Conservation (phyloP, 2,888 invertebrate species). For the Drosophila mimica region DNA sequence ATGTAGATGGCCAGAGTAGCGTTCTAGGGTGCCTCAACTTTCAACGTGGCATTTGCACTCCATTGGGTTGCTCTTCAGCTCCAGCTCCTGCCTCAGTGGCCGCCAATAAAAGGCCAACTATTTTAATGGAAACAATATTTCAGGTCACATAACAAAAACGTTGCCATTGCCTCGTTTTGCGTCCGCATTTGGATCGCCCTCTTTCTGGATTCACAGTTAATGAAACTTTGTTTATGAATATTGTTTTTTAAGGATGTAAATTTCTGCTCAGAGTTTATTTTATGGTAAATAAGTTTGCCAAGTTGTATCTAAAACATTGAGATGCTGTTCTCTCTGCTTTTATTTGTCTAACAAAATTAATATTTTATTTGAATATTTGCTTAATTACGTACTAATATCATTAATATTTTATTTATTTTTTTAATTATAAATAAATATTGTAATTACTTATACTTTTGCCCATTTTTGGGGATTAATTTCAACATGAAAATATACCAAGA, state of each 20-base stretch:
- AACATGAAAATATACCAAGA: not conserved
- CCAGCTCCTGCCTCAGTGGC: conserved; percentile 13
- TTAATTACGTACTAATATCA: not conserved
- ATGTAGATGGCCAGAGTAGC: conserved; percentile 20
- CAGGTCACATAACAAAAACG: conserved; percentile 41
- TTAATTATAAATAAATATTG: not conserved
- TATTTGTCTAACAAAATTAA: not conserved
- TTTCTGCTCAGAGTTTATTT: conserved; percentile 14
- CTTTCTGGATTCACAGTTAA: conserved; percentile 53
- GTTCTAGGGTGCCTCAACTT: conserved; percentile 57
- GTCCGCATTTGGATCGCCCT: conserved; percentile 7
- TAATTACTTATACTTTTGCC: not conserved
- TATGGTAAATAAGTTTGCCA: conserved; percentile 1
- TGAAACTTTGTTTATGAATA: conserved; percentile 80
- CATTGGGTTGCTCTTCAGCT: conserved; percentile 21
- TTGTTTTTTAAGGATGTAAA: conserved; percentile 75
- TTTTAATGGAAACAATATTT: conserved; percentile 73
- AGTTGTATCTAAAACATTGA: not conserved
- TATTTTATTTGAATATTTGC: not conserved
- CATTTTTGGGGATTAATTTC: not conserved
- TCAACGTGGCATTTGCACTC: conserved; percentile 37
- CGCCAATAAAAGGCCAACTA: conserved; percentile 55
- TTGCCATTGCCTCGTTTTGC: conserved; percentile 1
- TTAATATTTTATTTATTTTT: not conserved
- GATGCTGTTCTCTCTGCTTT: not conserved